A percentile compares a stretch with the other conserved stretches of the same genome.
Evolutionary conservation across 2,888 invertebrate genomes (phyloP).

Genomic region (Keiferia lycopersicella): DNA sequence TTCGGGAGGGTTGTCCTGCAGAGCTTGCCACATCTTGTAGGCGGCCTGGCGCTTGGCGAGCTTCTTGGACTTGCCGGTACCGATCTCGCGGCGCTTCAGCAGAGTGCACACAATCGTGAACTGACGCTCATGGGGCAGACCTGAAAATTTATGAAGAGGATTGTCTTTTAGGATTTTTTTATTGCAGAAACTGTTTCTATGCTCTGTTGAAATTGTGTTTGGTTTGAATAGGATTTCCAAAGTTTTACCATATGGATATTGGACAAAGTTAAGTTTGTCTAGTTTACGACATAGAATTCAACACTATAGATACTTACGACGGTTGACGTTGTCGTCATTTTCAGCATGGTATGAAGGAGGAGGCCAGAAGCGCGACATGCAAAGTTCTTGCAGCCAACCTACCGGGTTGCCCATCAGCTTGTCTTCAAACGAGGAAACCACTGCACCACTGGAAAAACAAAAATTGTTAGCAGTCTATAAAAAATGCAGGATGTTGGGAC

Average conservation of each 20-base stretch:
- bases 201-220: too few species aligned
- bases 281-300: too few species aligned
- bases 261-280: too few species aligned
- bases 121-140: conserved; percentile 95
- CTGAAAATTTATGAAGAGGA: conserved; percentile 44
- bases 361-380: conserved; percentile 97
- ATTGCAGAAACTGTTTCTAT: too few species aligned
- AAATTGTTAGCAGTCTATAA: background rate
- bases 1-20: conserved; percentile 89
- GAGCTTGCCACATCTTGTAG: conserved; percentile 93
- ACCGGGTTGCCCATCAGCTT: conserved; percentile 96
- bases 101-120: conserved; percentile 96
- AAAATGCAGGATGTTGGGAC: too few species aligned
- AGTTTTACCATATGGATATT: background rate
- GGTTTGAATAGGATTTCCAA: too few species aligned
- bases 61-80: conserved; percentile 97
- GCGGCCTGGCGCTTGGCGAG: conserved; percentile 98
- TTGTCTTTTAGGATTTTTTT: too few species aligned
- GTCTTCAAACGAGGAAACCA: conserved; percentile 86
- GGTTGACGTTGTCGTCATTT: conserved; percentile 85
- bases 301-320: conserved; percentile 60
- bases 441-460: conserved; percentile 63
- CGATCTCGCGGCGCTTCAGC: conserved; percentile 91
- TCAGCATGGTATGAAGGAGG: conserved; percentile 96
- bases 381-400: conserved; percentile 96